Conservation (phyloP, 2,113 vertebrate species). For the Burhinus oedicnemus region DNA sequence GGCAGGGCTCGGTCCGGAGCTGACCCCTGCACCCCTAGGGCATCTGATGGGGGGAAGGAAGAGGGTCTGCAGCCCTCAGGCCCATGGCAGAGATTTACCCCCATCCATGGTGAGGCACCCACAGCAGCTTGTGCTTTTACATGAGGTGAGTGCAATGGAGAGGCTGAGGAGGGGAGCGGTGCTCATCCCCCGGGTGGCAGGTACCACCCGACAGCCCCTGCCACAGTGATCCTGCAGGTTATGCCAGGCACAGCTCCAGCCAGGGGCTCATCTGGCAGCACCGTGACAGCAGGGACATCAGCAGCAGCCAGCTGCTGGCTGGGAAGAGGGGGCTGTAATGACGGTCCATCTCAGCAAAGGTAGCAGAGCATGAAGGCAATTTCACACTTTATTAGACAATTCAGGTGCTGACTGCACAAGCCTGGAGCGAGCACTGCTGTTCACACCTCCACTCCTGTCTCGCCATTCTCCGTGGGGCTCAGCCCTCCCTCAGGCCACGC, state of each 20-base stretch:
- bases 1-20: background rate
- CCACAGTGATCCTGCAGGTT: fast-evolving
- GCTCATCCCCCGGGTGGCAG: fast-evolving
- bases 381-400: constrained; percentile 82
- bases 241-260: background rate
- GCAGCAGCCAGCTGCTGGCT: background rate
- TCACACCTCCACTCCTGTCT: background rate
- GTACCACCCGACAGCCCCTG: fast-evolving
- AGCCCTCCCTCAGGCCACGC: background rate
- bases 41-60: background rate
- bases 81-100: background rate
- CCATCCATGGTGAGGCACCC: fast-evolving
- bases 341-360: constrained; percentile 43
- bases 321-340: constrained; percentile 7
- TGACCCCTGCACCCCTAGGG: background rate
- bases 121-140: background rate
- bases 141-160: background rate
- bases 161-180: background rate
- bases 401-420: constrained; percentile 57
- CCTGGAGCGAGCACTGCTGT: background rate
- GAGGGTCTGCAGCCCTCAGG: background rate
- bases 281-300: background rate
- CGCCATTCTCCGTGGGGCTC: fast-evolving
- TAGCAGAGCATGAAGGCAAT: constrained; percentile 76
- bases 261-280: constrained; percentile 36